Evolutionary conservation across 2,888 invertebrate genomes (phyloP).

Genomic region (Muschampia plurimacula): DNA sequence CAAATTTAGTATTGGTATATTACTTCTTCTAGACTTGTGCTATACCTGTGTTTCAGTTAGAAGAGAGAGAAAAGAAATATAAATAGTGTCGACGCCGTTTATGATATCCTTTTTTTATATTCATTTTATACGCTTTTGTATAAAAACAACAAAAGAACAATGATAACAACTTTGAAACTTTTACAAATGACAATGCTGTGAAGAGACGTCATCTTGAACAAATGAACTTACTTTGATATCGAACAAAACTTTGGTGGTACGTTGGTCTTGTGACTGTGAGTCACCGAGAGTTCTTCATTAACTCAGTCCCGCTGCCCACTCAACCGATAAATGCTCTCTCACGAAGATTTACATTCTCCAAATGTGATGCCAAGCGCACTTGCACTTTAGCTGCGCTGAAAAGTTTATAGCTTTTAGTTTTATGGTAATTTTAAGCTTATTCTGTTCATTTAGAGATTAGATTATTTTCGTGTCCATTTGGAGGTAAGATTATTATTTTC

Average conservation of each 20-base stretch:
- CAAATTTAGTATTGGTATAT: too few relatives aligned
- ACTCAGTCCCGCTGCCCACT: conserved; percentile 46
- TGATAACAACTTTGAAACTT: conserved; percentile 4
- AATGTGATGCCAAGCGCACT: conserved; percentile 36
- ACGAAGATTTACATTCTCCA: conserved; percentile 54
- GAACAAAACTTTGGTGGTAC: conserved; percentile 58
- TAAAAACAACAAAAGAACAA: conserved; percentile 6
- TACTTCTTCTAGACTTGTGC: too few relatives aligned
- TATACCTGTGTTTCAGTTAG: too few relatives aligned
- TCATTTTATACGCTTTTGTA: too few relatives aligned
- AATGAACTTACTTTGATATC: conserved; percentile 24
- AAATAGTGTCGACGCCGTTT: too few relatives aligned
- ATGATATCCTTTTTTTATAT: too few relatives aligned
- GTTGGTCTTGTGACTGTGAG: conserved; percentile 33
- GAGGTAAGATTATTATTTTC: not conserved
- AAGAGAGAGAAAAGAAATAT: too few relatives aligned
- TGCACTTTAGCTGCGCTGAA: conserved; percentile 20
- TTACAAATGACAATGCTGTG: conserved; percentile 1
- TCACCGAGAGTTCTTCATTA: conserved; percentile 51
- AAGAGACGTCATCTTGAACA: conserved; percentile 24
- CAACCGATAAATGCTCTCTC: conserved; percentile 52
- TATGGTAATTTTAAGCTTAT: conserved; percentile 1
- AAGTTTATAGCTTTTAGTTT: conserved; percentile 9
- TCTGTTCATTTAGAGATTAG: too few relatives aligned
- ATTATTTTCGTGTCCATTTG: not conserved